Conservation (phyloP, 2,113 vertebrate species). For the Pongo pygmaeus region DNA sequence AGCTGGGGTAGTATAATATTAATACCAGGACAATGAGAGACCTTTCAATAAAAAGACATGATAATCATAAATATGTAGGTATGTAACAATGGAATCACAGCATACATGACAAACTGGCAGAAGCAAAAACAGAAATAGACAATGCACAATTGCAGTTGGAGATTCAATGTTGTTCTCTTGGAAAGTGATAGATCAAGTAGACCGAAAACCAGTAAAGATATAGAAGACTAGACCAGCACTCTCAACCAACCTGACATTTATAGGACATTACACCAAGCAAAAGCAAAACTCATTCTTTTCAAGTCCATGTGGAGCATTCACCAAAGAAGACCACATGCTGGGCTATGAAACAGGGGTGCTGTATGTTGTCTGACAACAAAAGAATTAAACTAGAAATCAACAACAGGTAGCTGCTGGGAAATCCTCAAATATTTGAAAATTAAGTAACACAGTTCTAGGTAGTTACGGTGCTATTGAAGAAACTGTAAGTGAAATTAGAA, state of each 20-base stretch:
- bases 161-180: rapidly evolving
- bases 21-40: not conserved
- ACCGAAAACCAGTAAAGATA: rapidly evolving
- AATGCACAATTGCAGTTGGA: rapidly evolving
- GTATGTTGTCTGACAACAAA: not conserved
- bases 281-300: no score
- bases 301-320: not conserved
- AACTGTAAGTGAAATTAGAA: not conserved
- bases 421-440: not conserved
- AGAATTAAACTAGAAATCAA: not conserved
- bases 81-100: not conserved
- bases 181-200: rapidly evolving
- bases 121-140: rapidly evolving
- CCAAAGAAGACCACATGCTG: not conserved
- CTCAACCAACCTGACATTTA: rapidly evolving
- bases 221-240: not conserved
- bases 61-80: rapidly evolving
- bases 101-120: rapidly evolving
- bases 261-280: no score
- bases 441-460: not conserved
- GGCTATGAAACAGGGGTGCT: no score
- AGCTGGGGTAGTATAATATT: not conserved
- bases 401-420: not conserved
- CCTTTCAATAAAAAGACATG: not conserved
- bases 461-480: not conserved